A percentile compares a stretch with the other conserved stretches of the same genome.
These are phyloP conservation scores for Trichosurus vulpecula DNA, from an alignment of 2,797 vertebrate species.

Conservation along the genomic window DNA sequence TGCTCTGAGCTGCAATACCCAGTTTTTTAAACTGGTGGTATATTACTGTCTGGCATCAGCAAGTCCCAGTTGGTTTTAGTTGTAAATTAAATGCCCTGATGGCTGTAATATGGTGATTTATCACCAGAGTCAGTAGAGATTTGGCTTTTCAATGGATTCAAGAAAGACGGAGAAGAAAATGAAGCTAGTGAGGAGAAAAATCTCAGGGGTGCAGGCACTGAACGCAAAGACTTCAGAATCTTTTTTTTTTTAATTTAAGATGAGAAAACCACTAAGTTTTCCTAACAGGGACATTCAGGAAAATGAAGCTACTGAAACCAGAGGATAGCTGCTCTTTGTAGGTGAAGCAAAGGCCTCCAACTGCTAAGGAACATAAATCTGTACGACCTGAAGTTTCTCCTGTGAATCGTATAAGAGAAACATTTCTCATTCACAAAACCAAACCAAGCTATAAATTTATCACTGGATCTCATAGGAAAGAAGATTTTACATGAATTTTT, in stretches of 20 bases:
- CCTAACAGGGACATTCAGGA: not conserved
- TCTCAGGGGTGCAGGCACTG: constrained; percentile 4
- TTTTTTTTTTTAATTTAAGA: constrained; percentile 13
- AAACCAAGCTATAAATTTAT: not conserved
- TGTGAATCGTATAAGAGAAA: not conserved
- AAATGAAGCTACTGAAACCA: constrained; percentile 67
- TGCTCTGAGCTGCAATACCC: constrained; percentile 59
- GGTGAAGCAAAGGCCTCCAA: constrained; percentile 11
- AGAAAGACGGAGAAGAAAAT: constrained; percentile 24
- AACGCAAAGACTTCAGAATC: constrained; percentile 60
- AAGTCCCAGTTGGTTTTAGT: constrained; percentile 81
- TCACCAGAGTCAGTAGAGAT: constrained; percentile 67
- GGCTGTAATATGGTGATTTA: constrained; percentile 83
- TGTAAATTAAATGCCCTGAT: constrained; percentile 84
- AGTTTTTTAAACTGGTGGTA: constrained; percentile 75
- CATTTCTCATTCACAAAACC: not conserved
- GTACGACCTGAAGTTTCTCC: constrained; percentile 6
- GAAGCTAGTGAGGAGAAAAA: constrained; percentile 36
- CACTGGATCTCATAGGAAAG: not conserved
- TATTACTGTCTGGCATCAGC: constrained; percentile 79
- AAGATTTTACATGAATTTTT: not conserved
- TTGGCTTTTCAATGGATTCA: constrained; percentile 72
- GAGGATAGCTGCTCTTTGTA: constrained; percentile 30
- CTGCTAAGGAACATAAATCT: not conserved
- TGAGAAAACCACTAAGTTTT: constrained; percentile 10